Conservation (phyloP, 2,113 vertebrate species). For the Lathamus discolor region DNA sequence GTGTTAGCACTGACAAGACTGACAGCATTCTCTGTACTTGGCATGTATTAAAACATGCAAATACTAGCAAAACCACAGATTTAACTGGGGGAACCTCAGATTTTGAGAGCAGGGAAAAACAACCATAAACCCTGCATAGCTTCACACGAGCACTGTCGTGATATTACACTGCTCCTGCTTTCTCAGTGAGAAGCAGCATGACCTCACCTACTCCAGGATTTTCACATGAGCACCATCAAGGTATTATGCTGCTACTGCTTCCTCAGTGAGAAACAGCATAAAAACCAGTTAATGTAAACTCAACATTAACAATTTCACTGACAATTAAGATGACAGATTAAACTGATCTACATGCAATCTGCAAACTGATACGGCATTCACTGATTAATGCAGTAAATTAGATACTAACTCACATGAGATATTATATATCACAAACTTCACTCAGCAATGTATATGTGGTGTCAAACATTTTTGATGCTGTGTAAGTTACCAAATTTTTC, state of each 20-base stretch:
- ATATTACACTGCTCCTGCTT: neutral
- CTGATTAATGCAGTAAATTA: constrained; percentile 69
- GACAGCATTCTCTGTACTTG: neutral
- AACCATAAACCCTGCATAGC: neutral
- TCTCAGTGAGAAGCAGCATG: neutral
- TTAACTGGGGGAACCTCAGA: neutral
- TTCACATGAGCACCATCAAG: neutral
- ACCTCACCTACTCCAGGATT: neutral
- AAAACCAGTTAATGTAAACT: constrained; percentile 50
- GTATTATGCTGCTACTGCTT: neutral
- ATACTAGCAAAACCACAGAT: neutral
- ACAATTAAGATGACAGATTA: constrained; percentile 67
- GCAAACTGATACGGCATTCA: constrained; percentile 47
- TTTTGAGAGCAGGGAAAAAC: neutral
- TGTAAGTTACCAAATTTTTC: constrained; percentile 18
- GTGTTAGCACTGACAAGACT: neutral
- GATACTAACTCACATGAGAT: constrained; percentile 24
- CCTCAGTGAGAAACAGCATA: neutral
- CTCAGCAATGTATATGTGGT: neutral
- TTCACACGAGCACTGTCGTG: neutral
- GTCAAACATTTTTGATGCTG: constrained; percentile 34
- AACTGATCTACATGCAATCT: constrained; percentile 58
- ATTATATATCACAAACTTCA: constrained; percentile 48
- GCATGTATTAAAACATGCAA: neutral
- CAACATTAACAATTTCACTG: constrained; percentile 53